Conservation (phyloP, 2,888 invertebrate genomes). For the Epinotia demarniana region DNA sequence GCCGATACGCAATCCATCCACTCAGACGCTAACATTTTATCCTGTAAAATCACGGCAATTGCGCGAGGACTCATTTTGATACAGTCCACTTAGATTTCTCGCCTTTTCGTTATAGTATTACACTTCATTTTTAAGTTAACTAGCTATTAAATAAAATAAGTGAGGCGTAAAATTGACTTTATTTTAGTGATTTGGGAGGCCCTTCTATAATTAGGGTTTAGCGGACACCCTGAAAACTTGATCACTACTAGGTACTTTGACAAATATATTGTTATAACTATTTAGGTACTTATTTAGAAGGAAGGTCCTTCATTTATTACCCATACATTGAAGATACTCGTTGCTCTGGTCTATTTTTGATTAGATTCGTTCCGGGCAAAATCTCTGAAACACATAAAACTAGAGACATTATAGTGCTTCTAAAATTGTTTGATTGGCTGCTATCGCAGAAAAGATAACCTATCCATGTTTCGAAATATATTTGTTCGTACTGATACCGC, state of each 20-base stretch:
- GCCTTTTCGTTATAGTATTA: too few species aligned
- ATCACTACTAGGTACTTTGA: neutral
- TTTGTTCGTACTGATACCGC: too few species aligned
- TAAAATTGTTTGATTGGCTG: too few species aligned
- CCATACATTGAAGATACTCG: constrained; percentile 8
- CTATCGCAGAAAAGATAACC: too few species aligned
- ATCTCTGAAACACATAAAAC: neutral
- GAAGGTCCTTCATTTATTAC: neutral
- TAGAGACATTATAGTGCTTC: too few species aligned
- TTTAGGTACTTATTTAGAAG: neutral
- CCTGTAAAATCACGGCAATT: too few species aligned
- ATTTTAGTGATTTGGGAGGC: constrained; percentile 31
- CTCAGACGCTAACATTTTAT: too few species aligned
- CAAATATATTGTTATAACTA: neutral
- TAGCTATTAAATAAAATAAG: constrained; percentile 28
- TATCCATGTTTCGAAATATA: too few species aligned
- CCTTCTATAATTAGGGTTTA: constrained; percentile 25
- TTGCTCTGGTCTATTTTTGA: neutral
- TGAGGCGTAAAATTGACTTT: constrained; percentile 38
- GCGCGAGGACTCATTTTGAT: too few species aligned
- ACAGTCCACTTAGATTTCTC: too few species aligned
- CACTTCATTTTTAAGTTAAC: too few species aligned
- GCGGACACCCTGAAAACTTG: neutral
- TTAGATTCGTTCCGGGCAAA: neutral
- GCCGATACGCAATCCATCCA: too few species aligned